These are phyloP conservation scores for Cinara cedri DNA, from an alignment of 2,888 invertebrate genomes.

Conservation along the genomic window DNA sequence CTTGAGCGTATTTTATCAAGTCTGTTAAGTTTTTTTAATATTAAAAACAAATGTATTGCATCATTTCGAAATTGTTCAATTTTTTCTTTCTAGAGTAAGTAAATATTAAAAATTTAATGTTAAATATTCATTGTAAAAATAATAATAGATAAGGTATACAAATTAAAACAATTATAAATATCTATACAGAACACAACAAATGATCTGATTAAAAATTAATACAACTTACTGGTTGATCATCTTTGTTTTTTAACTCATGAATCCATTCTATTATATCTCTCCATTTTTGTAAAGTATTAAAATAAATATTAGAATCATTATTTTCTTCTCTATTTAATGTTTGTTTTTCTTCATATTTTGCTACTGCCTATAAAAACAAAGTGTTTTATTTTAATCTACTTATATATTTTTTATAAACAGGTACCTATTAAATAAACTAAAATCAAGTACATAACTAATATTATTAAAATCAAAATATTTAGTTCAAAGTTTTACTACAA, in stretches of 20 bases:
- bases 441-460: too few species aligned
- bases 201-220: slow-evolving; percentile 45
- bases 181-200: neutral
- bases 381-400: too few species aligned
- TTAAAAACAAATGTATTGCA: slow-evolving; percentile 78
- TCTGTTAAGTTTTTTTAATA: slow-evolving; percentile 86
- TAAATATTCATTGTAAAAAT: neutral
- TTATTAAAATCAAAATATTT: too few species aligned
- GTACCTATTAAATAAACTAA: too few species aligned
- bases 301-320: slow-evolving; percentile 72
- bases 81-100: slow-evolving; percentile 52
- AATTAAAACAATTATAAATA: neutral
- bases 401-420: too few species aligned
- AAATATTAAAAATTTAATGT: slow-evolving; percentile 12
- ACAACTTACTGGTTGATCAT: slow-evolving; percentile 20
- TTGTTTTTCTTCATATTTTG: slow-evolving; percentile 77
- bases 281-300: slow-evolving; percentile 74
- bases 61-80: slow-evolving; percentile 73
- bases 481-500: too few species aligned
- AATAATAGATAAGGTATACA: neutral
- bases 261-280: slow-evolving; percentile 66
- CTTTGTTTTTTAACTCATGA: slow-evolving; percentile 68
- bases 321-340: slow-evolving; percentile 71
- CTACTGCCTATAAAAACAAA: slow-evolving; percentile 68
- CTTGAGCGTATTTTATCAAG: slow-evolving; percentile 87